phyloP scores from a whole-genome alignment of 1,140 invertebrate species.

The Caenorhabditis briggsae region DNA sequence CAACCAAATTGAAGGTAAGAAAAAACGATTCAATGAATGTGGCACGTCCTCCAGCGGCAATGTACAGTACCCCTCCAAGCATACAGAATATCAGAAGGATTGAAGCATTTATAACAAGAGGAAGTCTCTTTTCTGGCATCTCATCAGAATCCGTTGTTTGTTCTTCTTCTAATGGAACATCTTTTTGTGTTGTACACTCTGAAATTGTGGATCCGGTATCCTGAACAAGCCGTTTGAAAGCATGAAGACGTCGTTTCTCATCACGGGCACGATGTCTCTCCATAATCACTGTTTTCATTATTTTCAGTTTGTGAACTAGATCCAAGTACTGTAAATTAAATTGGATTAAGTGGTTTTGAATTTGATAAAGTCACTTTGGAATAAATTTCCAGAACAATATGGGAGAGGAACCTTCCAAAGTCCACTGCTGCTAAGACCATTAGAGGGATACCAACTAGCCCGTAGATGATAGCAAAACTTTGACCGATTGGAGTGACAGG shows the following conservation, averaged over 20 bases:
- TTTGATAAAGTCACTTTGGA: conserved; percentile 64
- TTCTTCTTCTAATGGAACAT: conserved; percentile 45
- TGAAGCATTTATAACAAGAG: conserved; percentile 76
- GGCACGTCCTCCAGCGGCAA: conserved; percentile 70
- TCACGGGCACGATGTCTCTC: conserved; percentile 44
- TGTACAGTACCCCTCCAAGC: conserved; percentile 76
- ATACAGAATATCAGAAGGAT: conserved; percentile 77
- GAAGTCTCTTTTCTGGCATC: conserved; percentile 67
- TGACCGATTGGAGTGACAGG: conserved; percentile 65
- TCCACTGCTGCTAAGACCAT: conserved; percentile 74
- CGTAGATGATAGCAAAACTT: conserved; percentile 65
- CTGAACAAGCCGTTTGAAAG: conserved; percentile 34
- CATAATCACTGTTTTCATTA: conserved; percentile 32
- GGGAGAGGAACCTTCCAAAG: conserved; percentile 76
- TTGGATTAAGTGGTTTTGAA: neutral
- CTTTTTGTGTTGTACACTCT: conserved; percentile 35
- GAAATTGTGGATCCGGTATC: neutral
- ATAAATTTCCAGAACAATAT: conserved; percentile 74
- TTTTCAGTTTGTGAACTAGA: conserved; percentile 39
- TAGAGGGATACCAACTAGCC: conserved; percentile 68
- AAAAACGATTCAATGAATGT: conserved; percentile 76
- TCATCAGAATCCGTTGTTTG: conserved; percentile 37
- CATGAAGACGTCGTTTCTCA: conserved; percentile 16
- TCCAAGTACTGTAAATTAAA: conserved; percentile 20
- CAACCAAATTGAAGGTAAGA: conserved; percentile 77